Base-by-base conservation (phyloP, 2,113 vertebrate species). In the Nerophis lumbriciformis region DNA sequence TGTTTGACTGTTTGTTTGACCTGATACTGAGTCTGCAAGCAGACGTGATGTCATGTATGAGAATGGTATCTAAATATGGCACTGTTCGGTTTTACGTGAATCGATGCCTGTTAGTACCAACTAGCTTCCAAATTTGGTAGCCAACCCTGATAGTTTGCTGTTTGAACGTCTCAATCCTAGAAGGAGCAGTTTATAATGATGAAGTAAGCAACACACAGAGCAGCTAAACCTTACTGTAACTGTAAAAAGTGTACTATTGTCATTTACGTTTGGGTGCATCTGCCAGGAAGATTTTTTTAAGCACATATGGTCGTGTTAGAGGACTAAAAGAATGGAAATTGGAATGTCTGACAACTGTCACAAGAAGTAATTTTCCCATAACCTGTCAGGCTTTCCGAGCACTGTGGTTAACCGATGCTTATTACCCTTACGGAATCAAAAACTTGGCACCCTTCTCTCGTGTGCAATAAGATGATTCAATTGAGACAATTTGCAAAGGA, bases 261-360 rank as follows among this genome's bases (percentile, higher is more conserved):
- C 66, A 53, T 48, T 16, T 38, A 69, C 50, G 60, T 64, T 38
- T 36, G 66, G 6, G 61, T 51, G 67, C 65, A 55, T 78, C 65
- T 76, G 59, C 67, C 65, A 75, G 36, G 49, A 58, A 6, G 59
- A 65, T 77, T 68, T 57, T 53, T 74, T 52, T 55, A 65, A 75
- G 66, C 57, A 51, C 70, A 65, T 65, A 72, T 63, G 53, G 61
- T 69, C 28, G 39, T 66, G 39, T 67, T 64, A 59, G 53, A 59
- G 53, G 52, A 65, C 49, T 19, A 55, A 72, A 68, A 63, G n/a
- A 78, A 67, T 55, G 77, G 75, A 83, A 79, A 80, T 39, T 65
- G 51, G 55, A 79, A 82, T 60, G 53, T 49, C 69, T 70, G 63
- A 77, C 64, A 67, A 76, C 65, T 74, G 76, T 68, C 73, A 81